A percentile compares a stretch with the other conserved stretches of the same genome.
Evolutionary conservation across 1,140 invertebrate species (phyloP).

Genomic region (Micrasema longulum): DNA sequence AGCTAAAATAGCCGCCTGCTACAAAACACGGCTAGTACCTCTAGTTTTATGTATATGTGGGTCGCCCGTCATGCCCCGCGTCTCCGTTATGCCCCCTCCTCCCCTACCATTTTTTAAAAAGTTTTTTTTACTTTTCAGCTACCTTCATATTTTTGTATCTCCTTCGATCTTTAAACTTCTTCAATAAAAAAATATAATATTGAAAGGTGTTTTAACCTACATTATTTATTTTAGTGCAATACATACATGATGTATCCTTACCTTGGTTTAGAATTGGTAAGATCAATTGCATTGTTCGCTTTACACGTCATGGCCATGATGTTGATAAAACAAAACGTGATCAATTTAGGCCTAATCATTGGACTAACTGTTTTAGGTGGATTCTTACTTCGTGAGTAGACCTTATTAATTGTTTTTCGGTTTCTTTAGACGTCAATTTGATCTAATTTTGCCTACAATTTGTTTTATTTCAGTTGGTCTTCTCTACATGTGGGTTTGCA

Average conservation of each 20-base stretch:
- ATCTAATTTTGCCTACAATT: too few relatives aligned
- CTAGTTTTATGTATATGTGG: background rate
- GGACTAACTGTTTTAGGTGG: constrained; percentile 45
- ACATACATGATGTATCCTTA: constrained; percentile 47
- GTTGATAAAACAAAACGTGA: constrained; percentile 49
- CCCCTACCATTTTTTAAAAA: too few relatives aligned
- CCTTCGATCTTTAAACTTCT: too few relatives aligned
- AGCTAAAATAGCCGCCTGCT: background rate
- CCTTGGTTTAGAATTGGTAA: constrained; percentile 35
- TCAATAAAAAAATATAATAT: too few relatives aligned
- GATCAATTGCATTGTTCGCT: constrained; percentile 23
- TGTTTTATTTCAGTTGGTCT: constrained; percentile 48
- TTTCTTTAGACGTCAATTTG: too few relatives aligned
- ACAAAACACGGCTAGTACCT: background rate
- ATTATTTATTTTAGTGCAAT: constrained; percentile 42
- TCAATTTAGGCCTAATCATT: constrained; percentile 49
- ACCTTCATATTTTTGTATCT: too few relatives aligned
- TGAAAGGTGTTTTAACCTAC: too few relatives aligned
- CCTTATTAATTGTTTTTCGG: too few relatives aligned
- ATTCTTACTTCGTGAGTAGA: constrained; percentile 48
- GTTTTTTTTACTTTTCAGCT: too few relatives aligned
- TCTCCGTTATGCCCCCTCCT: background rate
- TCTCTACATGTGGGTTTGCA: constrained; percentile 48
- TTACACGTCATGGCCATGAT: constrained; percentile 44
- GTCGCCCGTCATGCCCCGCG: background rate